Evolutionary conservation across 2,797 vertebrate genomes (phyloP).

Genomic region (Sylvia borin): DNA sequence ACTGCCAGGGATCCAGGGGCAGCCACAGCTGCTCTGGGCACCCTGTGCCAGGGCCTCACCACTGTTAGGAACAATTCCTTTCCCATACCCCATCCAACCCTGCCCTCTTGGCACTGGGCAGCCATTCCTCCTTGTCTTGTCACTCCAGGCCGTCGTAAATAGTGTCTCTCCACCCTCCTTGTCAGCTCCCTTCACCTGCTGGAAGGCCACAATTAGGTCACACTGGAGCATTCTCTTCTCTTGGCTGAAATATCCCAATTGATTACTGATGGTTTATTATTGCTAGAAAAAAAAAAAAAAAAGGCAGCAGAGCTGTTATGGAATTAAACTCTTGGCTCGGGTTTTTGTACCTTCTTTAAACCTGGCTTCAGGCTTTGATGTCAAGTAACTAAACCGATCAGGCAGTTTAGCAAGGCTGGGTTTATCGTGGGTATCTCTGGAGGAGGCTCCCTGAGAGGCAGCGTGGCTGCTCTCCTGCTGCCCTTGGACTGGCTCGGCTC

Average conservation of each 20-base stretch:
- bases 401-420: not conserved
- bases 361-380: not conserved
- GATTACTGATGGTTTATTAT: not conserved
- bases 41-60: not conserved
- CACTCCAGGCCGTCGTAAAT: not conserved
- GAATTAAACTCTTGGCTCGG: not conserved
- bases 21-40: not conserved
- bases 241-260: not conserved
- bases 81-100: not conserved
- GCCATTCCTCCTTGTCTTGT: not conserved
- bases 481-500: not conserved
- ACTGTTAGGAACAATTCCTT: not conserved
- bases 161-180: not conserved
- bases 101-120: not conserved
- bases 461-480: accelerated
- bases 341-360: not conserved
- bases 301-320: not conserved
- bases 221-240: not conserved
- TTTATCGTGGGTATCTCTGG: not conserved
- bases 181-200: not conserved
- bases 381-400: not conserved
- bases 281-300: not conserved
- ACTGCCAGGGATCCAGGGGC: not conserved
- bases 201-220: not conserved
- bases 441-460: not conserved